phyloP scores from a whole-genome alignment of 2,113 vertebrate genomes.

The Corapipo altera region DNA sequence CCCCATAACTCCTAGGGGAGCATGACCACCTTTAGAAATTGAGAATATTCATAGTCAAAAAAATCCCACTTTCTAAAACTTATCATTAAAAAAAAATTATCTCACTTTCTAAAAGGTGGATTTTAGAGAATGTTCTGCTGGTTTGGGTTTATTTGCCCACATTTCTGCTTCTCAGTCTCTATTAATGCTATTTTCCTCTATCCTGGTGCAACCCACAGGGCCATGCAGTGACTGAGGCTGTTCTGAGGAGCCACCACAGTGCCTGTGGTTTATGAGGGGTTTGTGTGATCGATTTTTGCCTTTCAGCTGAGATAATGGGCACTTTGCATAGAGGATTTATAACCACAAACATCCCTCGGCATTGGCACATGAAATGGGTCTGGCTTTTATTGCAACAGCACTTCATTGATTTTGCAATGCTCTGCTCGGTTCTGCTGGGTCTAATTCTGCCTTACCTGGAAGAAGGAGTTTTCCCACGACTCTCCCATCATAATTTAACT shows the following conservation, averaged over 20 bases:
- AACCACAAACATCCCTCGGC: background rate
- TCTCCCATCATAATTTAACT: background rate
- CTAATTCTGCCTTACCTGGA: background rate
- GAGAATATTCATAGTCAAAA: background rate
- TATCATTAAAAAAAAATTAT: fast-evolving
- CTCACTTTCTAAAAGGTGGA: fast-evolving
- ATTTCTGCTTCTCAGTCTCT: background rate
- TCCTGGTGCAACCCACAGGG: fast-evolving
- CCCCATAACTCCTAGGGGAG: fast-evolving
- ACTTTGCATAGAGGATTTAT: background rate
- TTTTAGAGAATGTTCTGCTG: background rate
- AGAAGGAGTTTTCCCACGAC: background rate
- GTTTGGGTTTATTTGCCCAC: fast-evolving
- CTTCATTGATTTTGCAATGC: background rate
- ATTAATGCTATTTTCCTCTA: fast-evolving
- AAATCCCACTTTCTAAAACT: fast-evolving
- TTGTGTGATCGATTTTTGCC: background rate
- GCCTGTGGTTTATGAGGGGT: background rate
- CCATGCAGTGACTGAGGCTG: background rate
- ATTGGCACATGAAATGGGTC: background rate
- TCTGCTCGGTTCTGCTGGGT: fast-evolving
- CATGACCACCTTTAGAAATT: fast-evolving
- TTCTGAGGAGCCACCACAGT: background rate
- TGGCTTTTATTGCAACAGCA: background rate
- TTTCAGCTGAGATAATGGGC: background rate